These are phyloP conservation scores for Phyllopteryx taeniolatus DNA, from an alignment of 2,113 vertebrate species.

Conservation along the genomic window DNA sequence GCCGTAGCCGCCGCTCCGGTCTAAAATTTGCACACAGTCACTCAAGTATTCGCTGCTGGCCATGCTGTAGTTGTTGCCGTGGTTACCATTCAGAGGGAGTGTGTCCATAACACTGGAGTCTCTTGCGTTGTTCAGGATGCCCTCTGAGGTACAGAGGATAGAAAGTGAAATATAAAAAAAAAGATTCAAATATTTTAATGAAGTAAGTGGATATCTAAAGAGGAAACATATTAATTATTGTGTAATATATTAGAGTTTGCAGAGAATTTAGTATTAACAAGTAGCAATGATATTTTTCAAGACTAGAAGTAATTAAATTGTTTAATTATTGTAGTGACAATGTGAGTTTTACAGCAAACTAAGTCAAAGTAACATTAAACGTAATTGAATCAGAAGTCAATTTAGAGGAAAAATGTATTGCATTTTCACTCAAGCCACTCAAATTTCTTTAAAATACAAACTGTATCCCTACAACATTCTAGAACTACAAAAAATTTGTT, in stretches of 20 bases:
- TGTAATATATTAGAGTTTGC: conserved; percentile 32
- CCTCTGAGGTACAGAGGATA: conserved; percentile 79
- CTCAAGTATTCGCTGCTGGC: conserved; percentile 94
- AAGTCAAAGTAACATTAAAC: conserved; percentile 13
- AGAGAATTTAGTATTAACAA: conserved; percentile 42
- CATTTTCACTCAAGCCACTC: conserved; percentile 1
- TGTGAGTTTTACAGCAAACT: conserved; percentile 10
- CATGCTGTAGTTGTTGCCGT: conserved; percentile 96
- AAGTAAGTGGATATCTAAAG: neutral
- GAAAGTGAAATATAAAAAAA: neutral
- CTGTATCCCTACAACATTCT: neutral
- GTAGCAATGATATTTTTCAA: conserved; percentile 30
- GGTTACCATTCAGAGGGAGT: conserved; percentile 99
- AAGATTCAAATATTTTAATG: conserved; percentile 13
- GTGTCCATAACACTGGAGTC: conserved; percentile 99
- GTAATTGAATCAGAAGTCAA: neutral
- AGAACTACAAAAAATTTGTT: neutral
- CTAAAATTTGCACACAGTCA: conserved; percentile 95
- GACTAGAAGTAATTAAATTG: conserved; percentile 34
- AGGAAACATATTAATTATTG: conserved; percentile 41
- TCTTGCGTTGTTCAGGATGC: conserved; percentile 98
- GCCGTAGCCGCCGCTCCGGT: conserved; percentile 83
- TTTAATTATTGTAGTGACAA: conserved; percentile 24
- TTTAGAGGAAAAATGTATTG: conserved; percentile 11
- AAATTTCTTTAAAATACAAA: neutral